These are phyloP conservation scores for Crotalus adamanteus DNA, from an alignment of 2,797 vertebrate genomes.

Conservation along the genomic window DNA sequence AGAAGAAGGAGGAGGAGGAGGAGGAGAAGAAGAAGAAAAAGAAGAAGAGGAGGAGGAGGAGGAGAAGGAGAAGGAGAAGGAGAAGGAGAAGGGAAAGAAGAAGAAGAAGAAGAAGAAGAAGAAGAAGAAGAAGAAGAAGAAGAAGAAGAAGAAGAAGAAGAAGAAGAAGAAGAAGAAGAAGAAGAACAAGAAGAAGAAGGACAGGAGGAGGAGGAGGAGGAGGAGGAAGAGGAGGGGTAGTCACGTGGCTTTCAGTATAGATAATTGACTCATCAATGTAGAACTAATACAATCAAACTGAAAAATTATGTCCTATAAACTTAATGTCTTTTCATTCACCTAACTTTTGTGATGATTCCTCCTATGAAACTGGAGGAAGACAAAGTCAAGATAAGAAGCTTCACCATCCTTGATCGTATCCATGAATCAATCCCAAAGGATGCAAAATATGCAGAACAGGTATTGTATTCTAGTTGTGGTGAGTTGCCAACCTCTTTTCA, in stretches of 20 bases:
- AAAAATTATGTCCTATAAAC: background rate
- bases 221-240: accelerated
- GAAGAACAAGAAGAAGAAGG: no score
- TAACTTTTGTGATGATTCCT: background rate
- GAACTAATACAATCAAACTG: background rate
- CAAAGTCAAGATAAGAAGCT: background rate
- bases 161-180: no score
- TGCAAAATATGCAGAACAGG: background rate
- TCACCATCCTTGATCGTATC: background rate
- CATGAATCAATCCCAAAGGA: background rate
- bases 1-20: no score
- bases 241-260: background rate
- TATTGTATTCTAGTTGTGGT: background rate
- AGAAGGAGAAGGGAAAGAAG: background rate
- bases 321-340: background rate
- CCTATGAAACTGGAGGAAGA: background rate
- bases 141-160: no score
- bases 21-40: accelerated
- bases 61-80: background rate
- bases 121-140: no score
- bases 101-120: no score
- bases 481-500: background rate
- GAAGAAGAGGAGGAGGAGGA: no score
- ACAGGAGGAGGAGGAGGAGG: no score
- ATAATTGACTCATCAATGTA: background rate